A percentile compares a stretch with the other conserved stretches of the same genome.
Conservation (phyloP, 2,797 vertebrate species). For the Eulemur coronatus region DNA sequence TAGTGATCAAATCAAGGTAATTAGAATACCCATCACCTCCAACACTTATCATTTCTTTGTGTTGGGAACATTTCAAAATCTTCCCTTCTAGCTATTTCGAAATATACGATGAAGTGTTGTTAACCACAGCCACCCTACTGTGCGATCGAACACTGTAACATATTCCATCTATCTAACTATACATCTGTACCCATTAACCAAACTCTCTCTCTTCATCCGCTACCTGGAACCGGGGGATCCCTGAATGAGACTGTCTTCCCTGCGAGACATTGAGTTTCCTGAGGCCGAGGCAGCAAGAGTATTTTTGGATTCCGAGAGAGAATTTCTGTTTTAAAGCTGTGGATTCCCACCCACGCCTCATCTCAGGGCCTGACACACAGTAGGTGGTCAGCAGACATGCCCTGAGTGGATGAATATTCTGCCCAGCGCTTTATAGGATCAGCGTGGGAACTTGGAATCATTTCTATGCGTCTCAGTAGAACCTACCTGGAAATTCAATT, state of each 20-base stretch:
- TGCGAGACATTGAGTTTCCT: background rate
- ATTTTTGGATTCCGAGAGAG: background rate
- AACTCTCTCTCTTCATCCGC: background rate
- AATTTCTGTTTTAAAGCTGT: background rate
- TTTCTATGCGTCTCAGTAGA: background rate
- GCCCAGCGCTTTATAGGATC: background rate
- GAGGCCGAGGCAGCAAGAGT: background rate
- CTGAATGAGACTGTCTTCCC: background rate
- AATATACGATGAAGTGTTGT: no score
- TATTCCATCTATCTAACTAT: background rate
- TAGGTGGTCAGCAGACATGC: background rate
- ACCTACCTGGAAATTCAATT: conserved; percentile 30
- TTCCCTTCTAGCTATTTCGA: background rate
- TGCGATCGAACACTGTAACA: background rate
- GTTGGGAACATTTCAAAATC: background rate
- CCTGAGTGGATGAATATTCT: no score
- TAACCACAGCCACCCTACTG: background rate
- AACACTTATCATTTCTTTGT: background rate
- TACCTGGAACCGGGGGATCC: background rate
- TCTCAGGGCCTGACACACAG: background rate
- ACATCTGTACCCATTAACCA: background rate
- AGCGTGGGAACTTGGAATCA: background rate
- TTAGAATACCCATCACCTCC: background rate
- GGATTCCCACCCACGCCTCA: background rate
- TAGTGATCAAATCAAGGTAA: background rate